phyloP scores from a whole-genome alignment of 1,140 invertebrate species.

The Lasaia peninsularis region DNA sequence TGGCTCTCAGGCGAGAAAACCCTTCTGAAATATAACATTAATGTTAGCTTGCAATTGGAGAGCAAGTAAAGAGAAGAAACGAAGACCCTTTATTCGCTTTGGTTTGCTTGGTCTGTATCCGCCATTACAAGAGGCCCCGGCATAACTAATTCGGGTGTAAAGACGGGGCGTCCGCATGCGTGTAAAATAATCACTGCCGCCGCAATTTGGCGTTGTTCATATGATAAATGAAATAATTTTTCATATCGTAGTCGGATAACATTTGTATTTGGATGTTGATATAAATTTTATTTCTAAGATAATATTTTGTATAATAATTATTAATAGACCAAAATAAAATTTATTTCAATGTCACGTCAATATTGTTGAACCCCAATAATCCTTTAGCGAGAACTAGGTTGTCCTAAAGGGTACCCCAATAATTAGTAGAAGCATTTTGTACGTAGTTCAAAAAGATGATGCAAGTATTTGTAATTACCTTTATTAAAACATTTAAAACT shows the following conservation, averaged over 20 bases:
- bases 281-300: not conserved
- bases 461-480: conserved; percentile 11
- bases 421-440: not conserved
- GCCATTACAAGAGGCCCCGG: too few relatives aligned
- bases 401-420: conserved; percentile 1
- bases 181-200: too few relatives aligned
- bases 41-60: too few relatives aligned
- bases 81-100: too few relatives aligned
- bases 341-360: not conserved
- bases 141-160: too few relatives aligned
- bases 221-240: too few relatives aligned
- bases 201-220: too few relatives aligned
- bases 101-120: too few relatives aligned
- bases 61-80: too few relatives aligned
- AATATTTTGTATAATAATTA: not conserved
- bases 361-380: conserved; percentile 4
- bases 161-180: too few relatives aligned
- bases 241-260: not conserved
- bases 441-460: conserved; percentile 10
- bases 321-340: not conserved
- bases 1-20: too few relatives aligned
- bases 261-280: not conserved
- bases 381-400: conserved; percentile 8
- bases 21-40: too few relatives aligned
- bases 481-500: conserved; percentile 5